Percentiles rank a stretch among this genome's conserved stretches.
These are phyloP conservation scores for Philotrypesis tridentata DNA, from an alignment of 1,140 invertebrate species.

Conservation along the genomic window DNA sequence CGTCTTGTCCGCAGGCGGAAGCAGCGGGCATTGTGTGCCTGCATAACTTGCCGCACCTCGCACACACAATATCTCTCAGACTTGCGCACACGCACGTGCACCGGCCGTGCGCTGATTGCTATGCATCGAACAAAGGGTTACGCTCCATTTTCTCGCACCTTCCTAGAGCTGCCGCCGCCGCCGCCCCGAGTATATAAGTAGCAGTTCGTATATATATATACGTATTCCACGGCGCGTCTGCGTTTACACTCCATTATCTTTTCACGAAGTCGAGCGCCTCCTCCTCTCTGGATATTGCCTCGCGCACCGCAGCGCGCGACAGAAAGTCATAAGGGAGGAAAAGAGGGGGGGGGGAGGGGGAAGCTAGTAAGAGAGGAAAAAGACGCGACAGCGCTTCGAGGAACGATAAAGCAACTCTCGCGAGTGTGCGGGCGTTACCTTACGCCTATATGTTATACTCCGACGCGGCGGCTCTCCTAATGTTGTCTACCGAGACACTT, in stretches of 20 bases:
- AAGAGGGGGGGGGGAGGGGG: background rate
- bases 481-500: no score
- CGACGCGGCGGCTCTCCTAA: no score
- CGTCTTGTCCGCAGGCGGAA: background rate
- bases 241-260: constrained; percentile 49
- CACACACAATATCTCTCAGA: background rate
- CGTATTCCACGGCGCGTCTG: constrained; percentile 40
- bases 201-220: background rate
- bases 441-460: background rate
- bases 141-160: constrained; percentile 53
- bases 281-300: constrained; percentile 22
- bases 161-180: background rate
- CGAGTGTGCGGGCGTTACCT: background rate
- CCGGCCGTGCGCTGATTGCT: constrained; percentile 50
- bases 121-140: constrained; percentile 52
- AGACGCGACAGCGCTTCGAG: background rate
- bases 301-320: background rate
- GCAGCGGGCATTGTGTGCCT: background rate
- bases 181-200: background rate
- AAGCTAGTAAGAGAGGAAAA: background rate
- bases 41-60: background rate
- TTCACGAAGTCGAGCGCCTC: constrained; percentile 40
- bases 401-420: constrained; percentile 24
- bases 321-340: background rate
- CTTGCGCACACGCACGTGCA: background rate